These are phyloP conservation scores for Mastigias papua DNA, from an alignment of 30 jellyfish, hydroid and myxozoan genomes.

Conservation along the genomic window DNA sequence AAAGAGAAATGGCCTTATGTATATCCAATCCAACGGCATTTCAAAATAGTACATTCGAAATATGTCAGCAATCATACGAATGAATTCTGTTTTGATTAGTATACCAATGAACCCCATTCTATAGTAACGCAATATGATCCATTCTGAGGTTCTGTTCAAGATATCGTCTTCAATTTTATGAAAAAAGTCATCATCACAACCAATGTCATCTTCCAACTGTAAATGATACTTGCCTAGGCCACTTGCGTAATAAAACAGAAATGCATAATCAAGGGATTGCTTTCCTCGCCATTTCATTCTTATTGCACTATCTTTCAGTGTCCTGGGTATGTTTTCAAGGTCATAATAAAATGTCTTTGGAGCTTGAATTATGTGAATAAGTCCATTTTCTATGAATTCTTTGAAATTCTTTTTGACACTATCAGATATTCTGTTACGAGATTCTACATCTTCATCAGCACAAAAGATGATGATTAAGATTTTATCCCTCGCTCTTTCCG, in stretches of 20 bases:
- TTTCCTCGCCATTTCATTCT: conserved; percentile 87
- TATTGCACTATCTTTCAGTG: conserved; percentile 48
- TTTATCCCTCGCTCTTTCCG: conserved; percentile 32
- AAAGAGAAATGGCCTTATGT: conserved; percentile 6
- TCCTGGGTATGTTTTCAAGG: conserved; percentile 53
- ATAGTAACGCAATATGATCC: conserved; percentile 60
- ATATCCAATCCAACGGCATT: conserved; percentile 69
- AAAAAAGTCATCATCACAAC: conserved; percentile 45
- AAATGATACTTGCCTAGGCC: conserved; percentile 68
- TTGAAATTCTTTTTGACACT: conserved; percentile 13
- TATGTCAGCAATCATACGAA: conserved; percentile 45
- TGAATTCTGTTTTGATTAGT: conserved; percentile 32
- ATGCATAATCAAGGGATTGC: conserved; percentile 83
- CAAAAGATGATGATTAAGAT: conserved; percentile 43
- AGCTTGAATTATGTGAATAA: conserved; percentile 52
- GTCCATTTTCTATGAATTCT: conserved; percentile 40
- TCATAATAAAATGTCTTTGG: conserved; percentile 72
- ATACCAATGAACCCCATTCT: conserved; percentile 82
- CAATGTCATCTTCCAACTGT: conserved; percentile 84
- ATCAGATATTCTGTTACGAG: conserved; percentile 3
- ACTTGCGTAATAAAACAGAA: conserved; percentile 57
- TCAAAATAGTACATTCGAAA: conserved; percentile 58
- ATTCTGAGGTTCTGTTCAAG: background rate
- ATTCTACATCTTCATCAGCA: conserved; percentile 57
- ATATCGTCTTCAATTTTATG: conserved; percentile 43